These are phyloP conservation scores for Eugnorisma glareosa DNA, from an alignment of 2,888 invertebrate genomes.

Conservation along the genomic window DNA sequence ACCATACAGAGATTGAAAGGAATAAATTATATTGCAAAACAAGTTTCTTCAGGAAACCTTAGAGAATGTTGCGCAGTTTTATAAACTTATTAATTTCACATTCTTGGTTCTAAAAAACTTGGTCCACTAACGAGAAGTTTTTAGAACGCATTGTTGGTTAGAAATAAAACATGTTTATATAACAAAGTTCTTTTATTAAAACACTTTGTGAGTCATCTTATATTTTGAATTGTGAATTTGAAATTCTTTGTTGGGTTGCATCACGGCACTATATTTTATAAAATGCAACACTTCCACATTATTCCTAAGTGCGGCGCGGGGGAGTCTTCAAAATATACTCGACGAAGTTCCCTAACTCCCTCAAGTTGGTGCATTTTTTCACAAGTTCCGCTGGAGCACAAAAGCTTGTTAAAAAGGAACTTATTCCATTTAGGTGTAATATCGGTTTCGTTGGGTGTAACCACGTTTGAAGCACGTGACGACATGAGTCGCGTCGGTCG, in stretches of 20 bases:
- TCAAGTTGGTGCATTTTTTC: constrained; percentile 67
- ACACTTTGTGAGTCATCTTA: constrained; percentile 24
- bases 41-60: constrained; percentile 53
- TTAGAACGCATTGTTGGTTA: constrained; percentile 9
- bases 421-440: constrained; percentile 69
- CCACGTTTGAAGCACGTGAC: constrained; percentile 76
- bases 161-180: constrained; percentile 7
- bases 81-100: constrained; percentile 27
- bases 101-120: constrained; percentile 32
- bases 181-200: constrained; percentile 13
- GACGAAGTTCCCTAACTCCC: constrained; percentile 60
- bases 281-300: constrained; percentile 59
- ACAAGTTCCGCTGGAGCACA: constrained; percentile 52
- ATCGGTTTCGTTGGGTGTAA: constrained; percentile 71
- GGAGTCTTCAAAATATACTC: constrained; percentile 66
- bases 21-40: constrained; percentile 50
- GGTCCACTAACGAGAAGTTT: not conserved
- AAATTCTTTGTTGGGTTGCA: constrained; percentile 32
- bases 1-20: constrained; percentile 52
- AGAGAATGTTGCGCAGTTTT: constrained; percentile 42
- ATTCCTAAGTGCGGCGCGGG: constrained; percentile 56
- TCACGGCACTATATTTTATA: constrained; percentile 50
- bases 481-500: constrained; percentile 70
- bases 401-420: constrained; percentile 66
- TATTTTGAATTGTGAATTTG: constrained; percentile 26